Evolutionary conservation across 2,113 vertebrate species (phyloP).

Genomic region (Coptodon rendalli): DNA sequence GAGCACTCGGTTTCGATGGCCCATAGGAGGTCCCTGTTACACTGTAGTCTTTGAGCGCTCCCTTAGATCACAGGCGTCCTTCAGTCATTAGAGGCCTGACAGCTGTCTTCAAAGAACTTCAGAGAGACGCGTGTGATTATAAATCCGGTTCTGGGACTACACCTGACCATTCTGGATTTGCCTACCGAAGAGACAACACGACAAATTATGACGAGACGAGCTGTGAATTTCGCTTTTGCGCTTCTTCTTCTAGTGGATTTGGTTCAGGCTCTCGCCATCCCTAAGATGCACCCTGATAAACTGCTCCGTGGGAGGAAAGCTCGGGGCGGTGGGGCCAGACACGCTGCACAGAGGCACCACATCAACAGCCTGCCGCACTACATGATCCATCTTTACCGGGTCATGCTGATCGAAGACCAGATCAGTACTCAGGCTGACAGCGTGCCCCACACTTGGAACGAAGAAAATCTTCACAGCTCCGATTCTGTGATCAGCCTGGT

Average conservation of each 20-base stretch:
- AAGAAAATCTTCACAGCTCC: slow-evolving; percentile 65
- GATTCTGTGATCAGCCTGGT: slow-evolving; percentile 77
- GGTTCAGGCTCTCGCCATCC: not conserved
- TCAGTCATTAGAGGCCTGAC: slow-evolving; percentile 38
- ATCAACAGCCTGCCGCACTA: slow-evolving; percentile 61
- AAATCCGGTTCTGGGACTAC: not conserved
- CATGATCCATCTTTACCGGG: slow-evolving; percentile 83
- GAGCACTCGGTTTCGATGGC: slow-evolving; percentile 57
- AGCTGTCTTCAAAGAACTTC: slow-evolving; percentile 49
- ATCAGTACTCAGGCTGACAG: not conserved
- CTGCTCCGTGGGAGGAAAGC: not conserved
- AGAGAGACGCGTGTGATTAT: slow-evolving; percentile 1
- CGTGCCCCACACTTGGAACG: not conserved
- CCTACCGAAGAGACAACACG: not conserved
- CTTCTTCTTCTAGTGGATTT: slow-evolving; percentile 40
- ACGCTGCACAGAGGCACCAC: not conserved
- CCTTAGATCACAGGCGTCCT: slow-evolving; percentile 53
- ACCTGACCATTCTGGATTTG: slow-evolving; percentile 22
- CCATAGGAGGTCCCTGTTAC: slow-evolving; percentile 18
- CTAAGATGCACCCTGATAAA: not conserved
- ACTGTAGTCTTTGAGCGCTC: slow-evolving; percentile 21
- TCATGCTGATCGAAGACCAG: slow-evolving; percentile 54
- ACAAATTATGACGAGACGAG: slow-evolving; percentile 33
- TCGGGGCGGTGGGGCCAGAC: not conserved
- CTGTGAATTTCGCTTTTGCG: slow-evolving; percentile 2